These are phyloP conservation scores for Myioborus miniatus DNA, from an alignment of 2,797 vertebrate species.

Conservation along the genomic window DNA sequence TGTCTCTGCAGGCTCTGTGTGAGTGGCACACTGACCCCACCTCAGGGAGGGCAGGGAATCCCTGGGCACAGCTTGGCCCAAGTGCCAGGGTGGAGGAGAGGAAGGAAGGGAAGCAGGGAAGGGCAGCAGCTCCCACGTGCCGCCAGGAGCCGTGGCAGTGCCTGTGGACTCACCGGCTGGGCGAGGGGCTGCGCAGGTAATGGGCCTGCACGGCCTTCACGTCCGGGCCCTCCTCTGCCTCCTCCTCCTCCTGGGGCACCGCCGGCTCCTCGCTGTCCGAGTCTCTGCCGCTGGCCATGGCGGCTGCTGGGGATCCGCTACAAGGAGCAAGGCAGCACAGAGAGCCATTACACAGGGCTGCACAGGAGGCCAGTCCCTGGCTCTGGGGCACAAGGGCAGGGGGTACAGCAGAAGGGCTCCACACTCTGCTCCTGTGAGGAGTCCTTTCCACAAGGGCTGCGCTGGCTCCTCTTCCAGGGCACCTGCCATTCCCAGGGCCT, in stretches of 20 bases:
- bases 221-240: constrained; percentile 36
- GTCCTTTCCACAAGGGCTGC: background rate
- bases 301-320: background rate
- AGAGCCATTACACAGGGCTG: background rate
- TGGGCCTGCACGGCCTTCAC: constrained; percentile 84
- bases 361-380: accelerated
- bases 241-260: constrained; percentile 68
- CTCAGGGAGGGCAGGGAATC: background rate
- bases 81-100: background rate
- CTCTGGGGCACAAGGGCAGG: accelerated
- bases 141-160: background rate
- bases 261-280: constrained; percentile 76
- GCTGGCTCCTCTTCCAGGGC: background rate
- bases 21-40: background rate
- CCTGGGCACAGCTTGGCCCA: background rate
- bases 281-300: constrained; percentile 73
- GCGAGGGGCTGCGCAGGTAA: constrained; percentile 92
- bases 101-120: background rate
- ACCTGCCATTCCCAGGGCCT: background rate
- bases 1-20: background rate
- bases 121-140: background rate
- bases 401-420: background rate
- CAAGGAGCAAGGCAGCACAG: background rate
- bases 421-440: background rate
- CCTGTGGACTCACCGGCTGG: constrained; percentile 78